phyloP scores from a whole-genome alignment of 2,113 vertebrate species.

The Heteronetta atricapilla region DNA sequence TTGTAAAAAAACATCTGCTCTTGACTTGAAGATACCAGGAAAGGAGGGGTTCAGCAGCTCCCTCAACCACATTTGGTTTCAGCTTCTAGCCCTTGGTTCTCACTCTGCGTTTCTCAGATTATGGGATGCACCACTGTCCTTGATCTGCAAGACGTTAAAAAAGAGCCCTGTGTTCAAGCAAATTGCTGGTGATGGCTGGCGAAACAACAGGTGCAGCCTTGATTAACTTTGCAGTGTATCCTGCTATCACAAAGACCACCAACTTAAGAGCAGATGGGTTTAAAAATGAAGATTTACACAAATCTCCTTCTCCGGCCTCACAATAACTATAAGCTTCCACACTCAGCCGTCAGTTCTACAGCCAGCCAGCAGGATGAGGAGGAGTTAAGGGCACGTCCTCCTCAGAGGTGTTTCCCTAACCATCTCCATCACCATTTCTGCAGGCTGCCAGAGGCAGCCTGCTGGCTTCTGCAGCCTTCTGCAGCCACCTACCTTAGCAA shows the following conservation, averaged over 20 bases:
- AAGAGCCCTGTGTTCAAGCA: neutral
- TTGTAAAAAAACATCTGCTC: neutral
- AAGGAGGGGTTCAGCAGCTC: neutral
- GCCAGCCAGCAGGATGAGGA: too few relatives aligned
- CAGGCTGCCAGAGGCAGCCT: neutral
- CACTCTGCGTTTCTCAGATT: neutral
- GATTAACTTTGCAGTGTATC: neutral
- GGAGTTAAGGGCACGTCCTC: neutral
- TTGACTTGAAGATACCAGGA: neutral
- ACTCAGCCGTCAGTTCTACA: neutral
- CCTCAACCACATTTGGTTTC: neutral
- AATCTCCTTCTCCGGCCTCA: neutral
- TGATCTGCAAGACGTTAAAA: neutral
- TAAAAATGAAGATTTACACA: neutral
- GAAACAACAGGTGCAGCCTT: neutral
- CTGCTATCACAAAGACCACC: neutral
- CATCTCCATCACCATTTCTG: accelerated
- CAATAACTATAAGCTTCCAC: neutral
- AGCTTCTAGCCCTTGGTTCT: neutral
- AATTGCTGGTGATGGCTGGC: neutral
- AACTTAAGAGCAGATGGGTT: neutral
- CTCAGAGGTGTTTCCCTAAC: neutral
- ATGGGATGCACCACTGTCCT: neutral
- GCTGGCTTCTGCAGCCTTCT: neutral
- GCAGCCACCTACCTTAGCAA: neutral